Percentiles rank a stretch among this genome's conserved stretches.
Conservation (phyloP, 2,797 vertebrate species). For the Cuniculus paca region DNA sequence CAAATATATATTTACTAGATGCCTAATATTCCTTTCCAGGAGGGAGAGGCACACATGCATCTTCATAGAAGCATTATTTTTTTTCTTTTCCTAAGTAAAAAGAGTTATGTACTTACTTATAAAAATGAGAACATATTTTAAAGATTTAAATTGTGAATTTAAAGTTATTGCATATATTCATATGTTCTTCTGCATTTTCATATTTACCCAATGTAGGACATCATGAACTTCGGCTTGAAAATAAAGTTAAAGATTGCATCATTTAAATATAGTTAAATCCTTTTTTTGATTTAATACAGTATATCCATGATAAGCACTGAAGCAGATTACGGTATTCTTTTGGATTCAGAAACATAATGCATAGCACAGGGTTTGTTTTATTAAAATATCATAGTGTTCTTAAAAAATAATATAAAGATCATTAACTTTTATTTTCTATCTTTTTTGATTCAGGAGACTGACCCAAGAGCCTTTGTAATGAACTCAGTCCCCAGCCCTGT, state of each 20-base stretch:
- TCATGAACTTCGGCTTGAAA: constrained; percentile 3
- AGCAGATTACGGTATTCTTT: not conserved
- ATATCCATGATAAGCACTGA: not conserved
- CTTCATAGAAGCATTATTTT: not conserved
- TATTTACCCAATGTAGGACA: not conserved
- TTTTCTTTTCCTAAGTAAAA: not conserved
- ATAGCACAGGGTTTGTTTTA: not conserved
- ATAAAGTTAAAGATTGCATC: not conserved
- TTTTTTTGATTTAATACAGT: not conserved
- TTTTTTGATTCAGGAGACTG: not conserved
- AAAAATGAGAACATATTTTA: not conserved
- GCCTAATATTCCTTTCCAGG: not conserved
- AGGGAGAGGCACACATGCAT: not conserved
- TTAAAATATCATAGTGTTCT: not conserved
- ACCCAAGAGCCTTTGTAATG: not conserved
- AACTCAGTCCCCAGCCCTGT: not conserved
- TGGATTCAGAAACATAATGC: not conserved
- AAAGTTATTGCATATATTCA: not conserved
- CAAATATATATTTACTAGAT: not conserved
- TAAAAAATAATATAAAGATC: not conserved
- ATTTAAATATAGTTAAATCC: not conserved
- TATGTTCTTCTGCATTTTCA: not conserved
- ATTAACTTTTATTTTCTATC: not conserved
- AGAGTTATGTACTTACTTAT: not conserved
- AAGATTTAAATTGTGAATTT: not conserved